phyloP scores from a whole-genome alignment of 2,888 invertebrate genomes.

The Mongoloraphidia duomilia region DNA sequence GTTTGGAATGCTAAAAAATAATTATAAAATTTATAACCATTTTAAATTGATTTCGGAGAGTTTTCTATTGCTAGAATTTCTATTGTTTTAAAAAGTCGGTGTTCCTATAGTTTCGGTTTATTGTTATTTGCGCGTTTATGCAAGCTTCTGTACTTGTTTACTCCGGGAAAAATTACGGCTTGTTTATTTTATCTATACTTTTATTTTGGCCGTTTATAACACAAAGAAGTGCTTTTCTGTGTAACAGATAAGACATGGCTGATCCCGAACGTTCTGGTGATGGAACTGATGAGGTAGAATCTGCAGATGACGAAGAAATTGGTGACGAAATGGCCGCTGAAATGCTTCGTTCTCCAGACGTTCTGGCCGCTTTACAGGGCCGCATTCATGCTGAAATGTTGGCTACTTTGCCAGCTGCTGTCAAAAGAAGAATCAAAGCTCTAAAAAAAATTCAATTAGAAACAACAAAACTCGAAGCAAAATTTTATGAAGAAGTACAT shows the following conservation, averaged over 20 bases:
- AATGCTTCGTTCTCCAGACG: constrained; percentile 34
- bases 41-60: too few species aligned
- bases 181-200: too few species aligned
- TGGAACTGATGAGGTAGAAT: constrained; percentile 50
- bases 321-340: constrained; percentile 31
- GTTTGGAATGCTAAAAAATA: too few species aligned
- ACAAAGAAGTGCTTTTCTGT: too few species aligned
- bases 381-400: constrained; percentile 42
- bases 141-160: too few species aligned
- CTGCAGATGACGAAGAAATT: constrained; percentile 48
- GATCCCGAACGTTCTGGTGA: constrained; percentile 49
- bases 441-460: constrained; percentile 77
- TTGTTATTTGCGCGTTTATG: too few species aligned
- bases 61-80: too few species aligned
- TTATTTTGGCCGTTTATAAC: too few species aligned
- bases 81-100: too few species aligned
- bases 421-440: constrained; percentile 70
- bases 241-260: constrained; percentile 21
- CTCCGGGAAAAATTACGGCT: too few species aligned
- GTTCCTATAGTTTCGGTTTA: too few species aligned
- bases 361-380: constrained; percentile 42
- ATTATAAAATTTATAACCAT: too few species aligned
- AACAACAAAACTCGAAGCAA: constrained; percentile 73
- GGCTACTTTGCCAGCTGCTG: constrained; percentile 52
- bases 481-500: constrained; percentile 90